Conservation (phyloP, 2,113 vertebrate species). For the Trachemys scripta region DNA sequence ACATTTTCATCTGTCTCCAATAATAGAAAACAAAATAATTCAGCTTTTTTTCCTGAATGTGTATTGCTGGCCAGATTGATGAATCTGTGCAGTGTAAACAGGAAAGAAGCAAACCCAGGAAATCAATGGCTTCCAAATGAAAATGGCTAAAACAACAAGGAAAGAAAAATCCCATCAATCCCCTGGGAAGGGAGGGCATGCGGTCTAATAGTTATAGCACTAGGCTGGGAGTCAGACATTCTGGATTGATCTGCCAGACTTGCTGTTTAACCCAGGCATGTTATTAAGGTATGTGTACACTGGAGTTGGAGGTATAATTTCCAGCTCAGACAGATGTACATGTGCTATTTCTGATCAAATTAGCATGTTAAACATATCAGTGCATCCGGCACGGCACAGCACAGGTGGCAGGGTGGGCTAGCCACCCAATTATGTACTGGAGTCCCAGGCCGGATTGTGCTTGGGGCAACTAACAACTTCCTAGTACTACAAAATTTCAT, state of each 20-base stretch:
- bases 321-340: background rate
- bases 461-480: background rate
- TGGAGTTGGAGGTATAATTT: background rate
- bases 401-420: background rate
- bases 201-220: background rate
- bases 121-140: background rate
- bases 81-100: background rate
- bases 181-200: background rate
- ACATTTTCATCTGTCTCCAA: background rate
- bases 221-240: background rate
- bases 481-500: conserved; percentile 18
- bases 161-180: background rate
- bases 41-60: background rate
- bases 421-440: background rate
- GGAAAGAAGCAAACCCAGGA: background rate
- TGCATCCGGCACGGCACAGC: background rate
- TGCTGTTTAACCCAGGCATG: background rate
- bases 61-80: background rate
- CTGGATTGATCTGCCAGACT: background rate
- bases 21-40: background rate
- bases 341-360: background rate
- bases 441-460: background rate
- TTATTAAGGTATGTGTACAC: background rate
- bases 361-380: background rate
- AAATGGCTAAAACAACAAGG: background rate